Percentiles rank a stretch among this genome's conserved stretches.
These are phyloP conservation scores for Triplophysa siluroides DNA, from an alignment of 2,113 vertebrate species.

Conservation along the genomic window DNA sequence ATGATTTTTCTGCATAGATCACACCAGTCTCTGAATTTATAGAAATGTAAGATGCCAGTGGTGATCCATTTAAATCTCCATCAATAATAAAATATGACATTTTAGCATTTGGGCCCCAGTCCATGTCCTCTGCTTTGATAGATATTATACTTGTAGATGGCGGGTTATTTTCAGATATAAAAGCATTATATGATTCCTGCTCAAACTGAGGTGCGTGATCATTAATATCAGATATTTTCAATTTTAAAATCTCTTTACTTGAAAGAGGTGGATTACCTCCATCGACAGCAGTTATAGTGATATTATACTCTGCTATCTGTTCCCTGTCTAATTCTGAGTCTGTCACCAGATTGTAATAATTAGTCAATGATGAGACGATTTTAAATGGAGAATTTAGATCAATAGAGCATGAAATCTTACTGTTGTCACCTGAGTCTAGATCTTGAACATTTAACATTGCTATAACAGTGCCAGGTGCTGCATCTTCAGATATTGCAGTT, in stretches of 20 bases:
- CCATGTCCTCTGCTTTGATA: slow-evolving; percentile 69
- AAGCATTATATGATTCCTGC: slow-evolving; percentile 52
- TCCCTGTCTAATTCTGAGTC: slow-evolving; percentile 81
- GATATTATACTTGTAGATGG: slow-evolving; percentile 63
- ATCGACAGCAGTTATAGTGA: slow-evolving; percentile 73
- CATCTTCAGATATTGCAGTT: slow-evolving; percentile 69
- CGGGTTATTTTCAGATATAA: slow-evolving; percentile 70
- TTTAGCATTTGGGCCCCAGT: slow-evolving; percentile 68
- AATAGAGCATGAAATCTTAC: slow-evolving; percentile 69
- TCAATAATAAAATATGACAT: slow-evolving; percentile 73
- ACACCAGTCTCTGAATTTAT: slow-evolving; percentile 74
- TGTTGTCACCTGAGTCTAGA: slow-evolving; percentile 71
- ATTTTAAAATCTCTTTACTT: slow-evolving; percentile 63
- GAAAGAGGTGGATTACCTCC: slow-evolving; percentile 66
- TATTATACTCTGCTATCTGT: slow-evolving; percentile 78
- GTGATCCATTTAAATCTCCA: slow-evolving; percentile 59
- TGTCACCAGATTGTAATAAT: slow-evolving; percentile 75
- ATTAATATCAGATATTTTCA: slow-evolving; percentile 74
- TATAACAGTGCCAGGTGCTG: slow-evolving; percentile 65
- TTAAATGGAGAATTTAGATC: slow-evolving; percentile 68
- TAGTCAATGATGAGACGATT: slow-evolving; percentile 65
- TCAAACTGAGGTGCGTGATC: slow-evolving; percentile 72
- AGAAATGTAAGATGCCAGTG: slow-evolving; percentile 64
- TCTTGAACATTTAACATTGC: slow-evolving; percentile 79
- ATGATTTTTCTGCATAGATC: slow-evolving; percentile 63